Percentiles rank a stretch among this genome's conserved stretches.
These are phyloP conservation scores for Dicyrtoma fusca DNA, from an alignment of 2,888 invertebrate genomes.

Conservation along the genomic window DNA sequence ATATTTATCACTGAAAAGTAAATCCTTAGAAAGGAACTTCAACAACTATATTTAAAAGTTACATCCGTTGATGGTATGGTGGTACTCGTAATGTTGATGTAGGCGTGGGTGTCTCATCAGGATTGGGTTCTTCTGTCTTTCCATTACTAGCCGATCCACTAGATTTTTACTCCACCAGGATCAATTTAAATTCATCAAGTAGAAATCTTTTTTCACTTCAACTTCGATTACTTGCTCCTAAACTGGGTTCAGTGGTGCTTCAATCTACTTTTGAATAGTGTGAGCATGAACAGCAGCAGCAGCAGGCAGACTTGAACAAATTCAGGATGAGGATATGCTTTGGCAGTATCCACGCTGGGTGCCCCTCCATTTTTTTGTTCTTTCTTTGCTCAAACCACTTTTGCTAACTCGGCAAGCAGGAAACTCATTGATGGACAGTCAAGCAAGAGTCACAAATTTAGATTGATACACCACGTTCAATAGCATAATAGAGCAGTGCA, in stretches of 20 bases:
- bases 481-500: too few species aligned
- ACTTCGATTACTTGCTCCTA: slow-evolving; percentile 2
- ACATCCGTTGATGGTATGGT: too few species aligned
- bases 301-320: not conserved
- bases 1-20: too few species aligned
- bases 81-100: too few species aligned
- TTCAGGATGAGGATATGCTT: not conserved
- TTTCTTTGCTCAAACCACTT: not conserved
- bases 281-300: not conserved
- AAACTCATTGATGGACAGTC: too few species aligned
- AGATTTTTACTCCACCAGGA: not conserved
- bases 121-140: too few species aligned
- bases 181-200: slow-evolving; percentile 22
- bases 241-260: not conserved
- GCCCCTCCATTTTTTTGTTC: not conserved
- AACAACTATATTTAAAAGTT: too few species aligned
- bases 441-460: too few species aligned
- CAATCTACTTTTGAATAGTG: not conserved
- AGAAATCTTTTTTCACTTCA: slow-evolving; percentile 16
- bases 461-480: too few species aligned
- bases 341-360: not conserved
- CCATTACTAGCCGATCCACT: not conserved
- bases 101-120: too few species aligned
- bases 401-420: not conserved
- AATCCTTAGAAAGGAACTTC: too few species aligned